These are phyloP conservation scores for Knipowitschia caucasica DNA, from an alignment of 2,797 vertebrate genomes.

Conservation along the genomic window DNA sequence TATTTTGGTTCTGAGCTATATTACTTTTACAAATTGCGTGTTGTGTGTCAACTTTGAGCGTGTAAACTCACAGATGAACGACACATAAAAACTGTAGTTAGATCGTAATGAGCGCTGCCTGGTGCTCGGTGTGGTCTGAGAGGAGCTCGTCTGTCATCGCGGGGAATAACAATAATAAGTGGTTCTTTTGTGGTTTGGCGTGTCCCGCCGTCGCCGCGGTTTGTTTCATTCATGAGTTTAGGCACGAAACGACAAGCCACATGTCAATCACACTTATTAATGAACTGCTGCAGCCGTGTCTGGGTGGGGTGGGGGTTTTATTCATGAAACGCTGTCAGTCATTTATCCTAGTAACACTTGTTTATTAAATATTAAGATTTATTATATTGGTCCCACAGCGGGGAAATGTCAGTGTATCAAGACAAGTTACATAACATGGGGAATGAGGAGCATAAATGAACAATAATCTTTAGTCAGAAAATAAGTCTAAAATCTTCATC, in stretches of 20 bases:
- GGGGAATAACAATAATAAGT: conserved; percentile 1
- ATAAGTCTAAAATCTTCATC: no score
- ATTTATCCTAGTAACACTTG: background rate
- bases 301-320: background rate
- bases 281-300: background rate
- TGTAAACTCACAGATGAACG: background rate
- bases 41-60: background rate
- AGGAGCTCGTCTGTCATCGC: conserved; percentile 3
- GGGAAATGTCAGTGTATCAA: no score
- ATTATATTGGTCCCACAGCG: no score
- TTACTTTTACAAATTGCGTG: conserved; percentile 3
- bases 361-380: no score
- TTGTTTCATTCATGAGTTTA: conserved; percentile 1
- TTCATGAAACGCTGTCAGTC: background rate
- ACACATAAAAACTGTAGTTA: background rate
- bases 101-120: background rate
- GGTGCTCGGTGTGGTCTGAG: background rate
- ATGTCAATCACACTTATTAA: conserved; percentile 12
- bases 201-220: background rate
- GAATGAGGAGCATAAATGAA: no score
- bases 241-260: background rate
- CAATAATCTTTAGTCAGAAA: no score
- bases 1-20: background rate
- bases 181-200: background rate
- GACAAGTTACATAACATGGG: no score